Conservation (phyloP, 2,113 vertebrate genomes). For the Fregetta grallaria region DNA sequence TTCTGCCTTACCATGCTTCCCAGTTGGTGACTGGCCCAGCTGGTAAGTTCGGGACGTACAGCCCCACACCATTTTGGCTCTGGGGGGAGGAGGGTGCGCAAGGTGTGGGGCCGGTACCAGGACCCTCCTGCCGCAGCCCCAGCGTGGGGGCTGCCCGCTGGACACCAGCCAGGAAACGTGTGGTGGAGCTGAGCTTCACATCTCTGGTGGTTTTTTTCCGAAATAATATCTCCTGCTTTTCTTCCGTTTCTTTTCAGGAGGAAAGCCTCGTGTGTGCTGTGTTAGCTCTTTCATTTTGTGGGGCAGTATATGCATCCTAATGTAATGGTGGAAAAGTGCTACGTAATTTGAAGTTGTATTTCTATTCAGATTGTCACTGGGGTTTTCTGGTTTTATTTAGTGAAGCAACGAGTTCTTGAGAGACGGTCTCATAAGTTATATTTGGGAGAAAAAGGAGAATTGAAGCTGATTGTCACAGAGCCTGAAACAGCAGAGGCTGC, state of each 20-base stretch:
- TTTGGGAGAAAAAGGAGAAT: conserved; percentile 15
- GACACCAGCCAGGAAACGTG: background rate
- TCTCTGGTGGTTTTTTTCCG: background rate
- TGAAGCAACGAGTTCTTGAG: conserved; percentile 76
- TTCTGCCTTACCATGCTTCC: background rate
- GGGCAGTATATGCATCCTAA: accelerated
- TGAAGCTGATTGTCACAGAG: conserved; percentile 74
- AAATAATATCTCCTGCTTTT: background rate
- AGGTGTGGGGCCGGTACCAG: accelerated
- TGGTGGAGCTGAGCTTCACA: background rate
- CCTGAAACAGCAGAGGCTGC: background rate
- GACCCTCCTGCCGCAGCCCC: background rate
- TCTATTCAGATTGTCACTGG: background rate
- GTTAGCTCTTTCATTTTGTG: background rate
- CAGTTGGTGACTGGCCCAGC: background rate
- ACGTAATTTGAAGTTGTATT: background rate
- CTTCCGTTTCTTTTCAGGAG: background rate
- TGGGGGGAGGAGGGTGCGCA: background rate
- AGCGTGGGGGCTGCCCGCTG: accelerated
- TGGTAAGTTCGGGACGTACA: background rate
- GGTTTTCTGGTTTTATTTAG: conserved; percentile 54
- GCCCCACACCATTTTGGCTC: background rate
- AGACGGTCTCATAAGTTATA: conserved; percentile 75
- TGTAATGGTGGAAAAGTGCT: background rate
- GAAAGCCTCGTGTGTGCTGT: accelerated